Conservation (phyloP, 2,113 vertebrate genomes). For the Lophotis ruficrista region DNA sequence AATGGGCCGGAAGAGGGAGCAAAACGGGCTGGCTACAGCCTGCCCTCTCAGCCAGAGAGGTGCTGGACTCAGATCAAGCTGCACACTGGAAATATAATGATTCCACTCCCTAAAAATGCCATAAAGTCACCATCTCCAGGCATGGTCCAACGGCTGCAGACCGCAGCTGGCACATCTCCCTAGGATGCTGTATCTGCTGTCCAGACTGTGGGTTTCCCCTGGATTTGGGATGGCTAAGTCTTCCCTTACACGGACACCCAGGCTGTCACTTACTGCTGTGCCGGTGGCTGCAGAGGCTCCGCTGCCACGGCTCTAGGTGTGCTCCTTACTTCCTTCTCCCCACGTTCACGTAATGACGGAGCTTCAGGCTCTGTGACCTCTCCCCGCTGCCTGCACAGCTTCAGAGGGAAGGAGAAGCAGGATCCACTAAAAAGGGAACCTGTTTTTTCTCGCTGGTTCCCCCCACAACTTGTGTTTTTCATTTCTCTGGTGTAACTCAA, state of each 20-base stretch:
- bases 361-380: not conserved
- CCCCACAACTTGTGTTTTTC: not conserved
- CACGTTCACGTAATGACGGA: rapidly evolving
- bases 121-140: rapidly evolving
- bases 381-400: not conserved
- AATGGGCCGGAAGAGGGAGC: not conserved
- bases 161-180: not conserved
- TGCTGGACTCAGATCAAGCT: not conserved
- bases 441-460: not conserved
- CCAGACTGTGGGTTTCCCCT: not conserved
- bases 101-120: not conserved
- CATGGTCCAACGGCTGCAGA: not conserved
- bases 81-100: not conserved
- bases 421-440: constrained; percentile 30
- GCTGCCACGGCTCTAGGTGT: not conserved
- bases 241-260: not conserved
- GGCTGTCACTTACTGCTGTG: not conserved
- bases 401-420: not conserved
- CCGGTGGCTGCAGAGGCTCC: not conserved
- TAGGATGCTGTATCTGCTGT: not conserved
- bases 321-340: not conserved
- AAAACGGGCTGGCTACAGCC: rapidly evolving
- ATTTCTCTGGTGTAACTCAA: not conserved
- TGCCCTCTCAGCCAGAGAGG: not conserved
- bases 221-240: rapidly evolving